phyloP scores from a whole-genome alignment of 2,797 vertebrate species.

The Muscicapa striata region DNA sequence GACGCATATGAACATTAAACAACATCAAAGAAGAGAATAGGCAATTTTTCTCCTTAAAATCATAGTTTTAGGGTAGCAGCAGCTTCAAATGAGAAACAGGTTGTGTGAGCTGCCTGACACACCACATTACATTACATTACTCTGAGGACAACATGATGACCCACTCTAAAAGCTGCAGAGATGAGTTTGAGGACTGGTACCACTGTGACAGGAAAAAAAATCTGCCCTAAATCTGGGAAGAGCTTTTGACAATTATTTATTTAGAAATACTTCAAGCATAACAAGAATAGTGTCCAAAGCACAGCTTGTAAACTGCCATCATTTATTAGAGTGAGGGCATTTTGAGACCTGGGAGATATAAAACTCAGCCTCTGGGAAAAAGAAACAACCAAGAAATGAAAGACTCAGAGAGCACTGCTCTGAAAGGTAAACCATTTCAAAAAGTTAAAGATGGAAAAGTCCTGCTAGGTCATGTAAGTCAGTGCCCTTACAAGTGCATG shows the following conservation, averaged over 20 bases:
- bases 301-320: neutral
- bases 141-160: neutral
- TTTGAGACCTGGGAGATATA: neutral
- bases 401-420: neutral
- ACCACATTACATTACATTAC: neutral
- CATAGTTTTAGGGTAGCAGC: neutral
- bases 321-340: constrained; percentile 25
- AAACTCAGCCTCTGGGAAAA: constrained; percentile 2
- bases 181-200: neutral
- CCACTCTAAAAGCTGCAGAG: neutral
- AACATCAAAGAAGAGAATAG: neutral
- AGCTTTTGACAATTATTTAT: constrained; percentile 22
- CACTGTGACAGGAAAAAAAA: neutral
- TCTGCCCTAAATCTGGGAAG: neutral
- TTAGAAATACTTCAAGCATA: neutral
- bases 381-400: neutral
- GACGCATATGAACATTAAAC: neutral
- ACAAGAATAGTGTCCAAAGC: neutral
- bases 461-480: neutral
- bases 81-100: neutral
- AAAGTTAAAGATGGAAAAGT: constrained; percentile 45
- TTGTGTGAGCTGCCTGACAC: neutral
- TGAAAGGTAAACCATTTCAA: constrained; percentile 17
- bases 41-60: neutral
- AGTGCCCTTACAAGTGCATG: neutral